Evolutionary conservation across 1,140 invertebrate genomes (phyloP).

Genomic region (Triops cancriformis): DNA sequence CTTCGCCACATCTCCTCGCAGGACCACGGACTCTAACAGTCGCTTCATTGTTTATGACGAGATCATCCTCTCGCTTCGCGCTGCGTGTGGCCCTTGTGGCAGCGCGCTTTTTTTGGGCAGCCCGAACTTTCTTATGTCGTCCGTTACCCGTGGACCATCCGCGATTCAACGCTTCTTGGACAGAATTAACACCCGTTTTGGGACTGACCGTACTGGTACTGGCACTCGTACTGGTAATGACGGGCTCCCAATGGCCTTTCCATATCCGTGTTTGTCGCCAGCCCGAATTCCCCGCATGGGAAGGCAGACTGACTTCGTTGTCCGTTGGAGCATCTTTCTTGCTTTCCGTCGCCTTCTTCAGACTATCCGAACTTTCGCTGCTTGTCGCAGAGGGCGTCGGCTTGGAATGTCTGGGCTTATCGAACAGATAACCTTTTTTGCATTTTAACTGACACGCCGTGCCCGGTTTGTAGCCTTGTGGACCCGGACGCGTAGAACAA

Average conservation of each 20-base stretch:
- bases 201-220: not conserved
- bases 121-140: not conserved
- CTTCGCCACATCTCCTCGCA: conserved; percentile 19
- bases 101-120: not conserved
- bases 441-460: conserved; percentile 51
- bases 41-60: not conserved
- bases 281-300: conserved; percentile 15
- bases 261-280: conserved; percentile 23
- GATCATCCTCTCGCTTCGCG: not conserved
- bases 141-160: not conserved
- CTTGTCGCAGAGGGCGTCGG: not conserved
- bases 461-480: conserved; percentile 36
- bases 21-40: conserved; percentile 11
- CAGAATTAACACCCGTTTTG: not conserved
- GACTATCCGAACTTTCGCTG: conserved; percentile 5
- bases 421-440: conserved; percentile 43
- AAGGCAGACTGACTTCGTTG: conserved; percentile 11
- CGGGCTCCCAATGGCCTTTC: conserved; percentile 17
- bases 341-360: not conserved
- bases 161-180: not conserved
- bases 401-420: conserved; percentile 15
- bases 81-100: conserved; percentile 5
- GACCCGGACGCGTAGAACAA: conserved; percentile 37
- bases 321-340: not conserved
- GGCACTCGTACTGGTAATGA: not conserved